Conservation (phyloP, 2,888 invertebrate species). For the Hedya salicella region DNA sequence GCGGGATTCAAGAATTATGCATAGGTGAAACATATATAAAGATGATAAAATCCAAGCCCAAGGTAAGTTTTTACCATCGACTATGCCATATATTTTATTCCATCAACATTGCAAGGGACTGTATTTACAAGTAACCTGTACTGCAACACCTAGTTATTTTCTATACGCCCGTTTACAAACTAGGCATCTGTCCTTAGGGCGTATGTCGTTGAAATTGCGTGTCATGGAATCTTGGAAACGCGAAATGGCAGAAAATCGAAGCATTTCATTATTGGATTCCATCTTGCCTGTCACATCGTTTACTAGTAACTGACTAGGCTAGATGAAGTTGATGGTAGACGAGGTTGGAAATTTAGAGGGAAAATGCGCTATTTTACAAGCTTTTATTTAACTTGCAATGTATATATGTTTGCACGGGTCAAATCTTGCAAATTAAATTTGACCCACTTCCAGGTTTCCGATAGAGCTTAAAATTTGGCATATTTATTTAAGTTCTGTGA, state of each 20-base stretch:
- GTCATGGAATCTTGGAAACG: slow-evolving; percentile 28
- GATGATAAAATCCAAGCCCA: no score
- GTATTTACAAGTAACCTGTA: neutral
- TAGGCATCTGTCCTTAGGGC: slow-evolving; percentile 17
- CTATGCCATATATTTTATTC: slow-evolving; percentile 4
- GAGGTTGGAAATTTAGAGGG: neutral
- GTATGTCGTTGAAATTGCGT: slow-evolving; percentile 23
- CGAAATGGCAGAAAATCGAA: slow-evolving; percentile 20
- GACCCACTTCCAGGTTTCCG: no score
- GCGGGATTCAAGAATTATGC: no score
- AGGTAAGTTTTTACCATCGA: neutral
- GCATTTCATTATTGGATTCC: slow-evolving; percentile 39
- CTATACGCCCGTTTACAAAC: slow-evolving; percentile 12
- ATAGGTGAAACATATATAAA: no score
- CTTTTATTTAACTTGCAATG: neutral
- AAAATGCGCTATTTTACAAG: neutral
- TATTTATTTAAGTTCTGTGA: no score
- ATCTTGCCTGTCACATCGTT: slow-evolving; percentile 45
- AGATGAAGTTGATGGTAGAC: slow-evolving; percentile 18
- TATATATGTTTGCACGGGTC: no score
- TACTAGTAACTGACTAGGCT: slow-evolving; percentile 18
- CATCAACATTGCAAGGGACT: neutral
- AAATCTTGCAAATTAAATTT: no score
- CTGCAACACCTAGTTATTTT: slow-evolving; percentile 2
- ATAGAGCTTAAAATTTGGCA: no score